Evolutionary conservation across 2,113 vertebrate genomes (phyloP).

Genomic region (rabbit (Oryctolagus cuniculus)): DNA sequence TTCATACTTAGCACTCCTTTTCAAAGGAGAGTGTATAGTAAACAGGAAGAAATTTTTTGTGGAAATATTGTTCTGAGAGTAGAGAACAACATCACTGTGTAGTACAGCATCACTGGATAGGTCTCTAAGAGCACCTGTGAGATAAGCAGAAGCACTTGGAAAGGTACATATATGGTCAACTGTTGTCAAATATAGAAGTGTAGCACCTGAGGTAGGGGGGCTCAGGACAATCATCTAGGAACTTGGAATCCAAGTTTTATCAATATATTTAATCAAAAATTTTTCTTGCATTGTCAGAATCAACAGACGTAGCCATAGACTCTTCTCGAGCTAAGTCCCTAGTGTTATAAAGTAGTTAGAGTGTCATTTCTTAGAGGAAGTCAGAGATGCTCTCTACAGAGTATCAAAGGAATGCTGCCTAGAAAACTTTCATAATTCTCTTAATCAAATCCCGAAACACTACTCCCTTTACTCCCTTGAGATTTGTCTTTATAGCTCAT

Average conservation of each 20-base stretch:
- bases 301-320: background rate
- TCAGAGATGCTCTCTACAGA: background rate
- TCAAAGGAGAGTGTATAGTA: background rate
- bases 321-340: background rate
- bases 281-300: conserved; percentile 23
- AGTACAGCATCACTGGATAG: background rate
- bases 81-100: background rate
- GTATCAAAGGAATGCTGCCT: background rate
- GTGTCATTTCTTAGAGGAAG: background rate
- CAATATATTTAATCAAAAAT: conserved; percentile 24
- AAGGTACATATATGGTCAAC: background rate
- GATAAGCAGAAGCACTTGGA: conserved; percentile 11
- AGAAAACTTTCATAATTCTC: conserved; percentile 22
- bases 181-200: background rate
- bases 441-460: background rate
- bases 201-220: background rate
- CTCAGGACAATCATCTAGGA: background rate
- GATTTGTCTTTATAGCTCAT: background rate
- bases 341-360: conserved; percentile 7
- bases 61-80: background rate
- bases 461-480: background rate
- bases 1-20: background rate
- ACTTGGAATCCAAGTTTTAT: conserved; percentile 42
- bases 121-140: background rate
- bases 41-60: conserved; percentile 1